Base-by-base conservation (phyloP, 2,113 vertebrate species). In the Circaetus cinerascens region DNA sequence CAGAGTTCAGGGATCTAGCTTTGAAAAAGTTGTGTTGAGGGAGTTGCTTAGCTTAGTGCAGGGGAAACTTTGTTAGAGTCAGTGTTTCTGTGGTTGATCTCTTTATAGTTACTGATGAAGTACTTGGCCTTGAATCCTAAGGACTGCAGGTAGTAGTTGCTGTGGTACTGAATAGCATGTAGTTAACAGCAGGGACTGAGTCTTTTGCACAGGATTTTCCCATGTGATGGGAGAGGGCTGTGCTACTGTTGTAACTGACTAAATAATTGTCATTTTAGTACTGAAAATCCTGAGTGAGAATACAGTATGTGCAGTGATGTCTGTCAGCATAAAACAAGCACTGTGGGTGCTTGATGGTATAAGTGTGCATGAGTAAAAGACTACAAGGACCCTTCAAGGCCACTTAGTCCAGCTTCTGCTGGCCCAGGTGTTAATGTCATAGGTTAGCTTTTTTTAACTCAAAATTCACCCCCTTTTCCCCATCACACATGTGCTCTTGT, bases 401-500 rank as follows among this genome's bases (percentile, higher is more conserved):
- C 8, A 5, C 5, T 59, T 69, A 81, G 38, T 71, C 11, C 17
- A 55, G 17, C 15, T 71, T 62, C n/a, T 72, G 16, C 45, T 71
- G 23, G 20, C 43, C 20, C 15, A 50, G 40, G 11, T 40, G 13
- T 18, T 78, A 40, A 32, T n/a, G 20, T 41, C 11, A 36, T 19
- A 45, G 11, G 13, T n/a, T 45, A 73, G 21, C 22, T 14, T n/a
- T 41, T 46, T n/a, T 73, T 3, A 68, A 29, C 11, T 59, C 38
- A 48, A 63, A 92, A 30, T 46, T 16, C 23, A 14, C 9, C 1
- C 3, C 7, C 10, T 77, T 66, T 55, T 14, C 14, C 9, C 12
- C 2, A n/a, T 26, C 10, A 12, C 9, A 15, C 3, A 3, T 7
- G 5, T 2, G 2, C 14, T 73, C 9, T 56, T 62, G 9, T 45